Base-by-base conservation (phyloP, 1,140 invertebrate genomes). In the Matsumurasca onukii region DNA sequence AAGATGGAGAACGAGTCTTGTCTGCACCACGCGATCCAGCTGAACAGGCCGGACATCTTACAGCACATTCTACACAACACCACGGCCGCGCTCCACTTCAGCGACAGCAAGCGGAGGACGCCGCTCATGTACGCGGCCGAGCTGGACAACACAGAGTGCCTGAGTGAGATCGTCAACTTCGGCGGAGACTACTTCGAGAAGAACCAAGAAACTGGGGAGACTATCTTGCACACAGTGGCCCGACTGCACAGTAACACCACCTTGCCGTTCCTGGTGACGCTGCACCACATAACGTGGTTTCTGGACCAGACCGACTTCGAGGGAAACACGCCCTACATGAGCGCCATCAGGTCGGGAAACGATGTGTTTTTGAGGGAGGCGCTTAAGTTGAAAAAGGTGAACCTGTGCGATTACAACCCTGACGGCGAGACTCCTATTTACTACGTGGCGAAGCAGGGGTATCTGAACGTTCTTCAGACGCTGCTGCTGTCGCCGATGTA, bases 121-220 rank as follows among this genome's bases (percentile, higher is more conserved):
- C 61, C 61, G 2, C 25, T 63, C 2, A 34, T 63, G 34, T 63
- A 63, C 22, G 61, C 61, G 31, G 61, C 22, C 13, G 61, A 63
- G 20, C 24, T 63, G 20, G 30, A 63, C 31, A 15, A 27, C 2
- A 27, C n/a, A 34, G 2, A 34, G 15, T 63, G 61, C 27, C 9
- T 63, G 5, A 34, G 39, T 3, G 31, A 34, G 13, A n/a, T 63
- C 5, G 22, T 63, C 13, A 31, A 63, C 1, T 17, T 24, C 22
- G 61, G 61, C 17, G 61, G 15, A 3, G 31, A 63, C 25, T 34
- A 17, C 20, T 34, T 20, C n/a, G 9, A 12, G 24, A 34, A 17
- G 22, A 63, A 34, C 27, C 17, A 2, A 31, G 9, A 31, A 1
- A 63, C 30, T 2, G 30, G 34, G 30, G 61, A 63, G 39, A 63